Evolutionary conservation across 2,113 vertebrate genomes (phyloP).

Genomic region (Nannospalax galili): DNA sequence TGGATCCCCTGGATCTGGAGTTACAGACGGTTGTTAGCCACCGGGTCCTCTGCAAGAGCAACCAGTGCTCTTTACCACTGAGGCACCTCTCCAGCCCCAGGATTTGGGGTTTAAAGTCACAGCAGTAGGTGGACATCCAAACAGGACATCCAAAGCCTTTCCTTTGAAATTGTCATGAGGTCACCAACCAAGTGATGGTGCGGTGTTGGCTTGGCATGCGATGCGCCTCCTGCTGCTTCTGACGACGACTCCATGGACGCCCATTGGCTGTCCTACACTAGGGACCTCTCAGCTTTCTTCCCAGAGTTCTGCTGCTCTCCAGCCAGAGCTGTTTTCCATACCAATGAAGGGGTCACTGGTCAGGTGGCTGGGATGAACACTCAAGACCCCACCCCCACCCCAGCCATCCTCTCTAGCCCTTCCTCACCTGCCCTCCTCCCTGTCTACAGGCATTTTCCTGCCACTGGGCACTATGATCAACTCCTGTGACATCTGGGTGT

Average conservation of each 20-base stretch:
- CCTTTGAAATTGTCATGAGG: not conserved
- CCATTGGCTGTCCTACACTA: accelerated
- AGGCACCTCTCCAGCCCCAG: too few species aligned
- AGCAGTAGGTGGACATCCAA: accelerated
- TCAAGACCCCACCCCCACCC: accelerated
- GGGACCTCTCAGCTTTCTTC: not conserved
- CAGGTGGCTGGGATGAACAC: accelerated
- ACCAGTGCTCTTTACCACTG: too few species aligned
- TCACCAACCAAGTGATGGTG: not conserved
- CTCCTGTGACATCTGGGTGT: accelerated
- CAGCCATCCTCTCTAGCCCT: accelerated
- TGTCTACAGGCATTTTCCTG: not conserved
- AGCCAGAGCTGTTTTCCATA: not conserved
- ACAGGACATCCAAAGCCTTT: accelerated
- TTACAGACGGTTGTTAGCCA: too few species aligned
- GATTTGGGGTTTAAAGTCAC: too few species aligned
- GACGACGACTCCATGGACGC: accelerated
- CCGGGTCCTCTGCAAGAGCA: too few species aligned
- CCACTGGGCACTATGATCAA: accelerated
- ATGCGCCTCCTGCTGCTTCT: accelerated
- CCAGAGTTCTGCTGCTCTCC: accelerated
- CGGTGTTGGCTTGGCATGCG: accelerated
- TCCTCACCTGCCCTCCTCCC: accelerated
- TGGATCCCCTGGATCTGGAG: too few species aligned
- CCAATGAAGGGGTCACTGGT: too few species aligned